Evolutionary conservation across 2,113 vertebrate genomes (phyloP), one percentile per base, ranked within the genome.

Genomic region (Trachemys scripta): DNA sequence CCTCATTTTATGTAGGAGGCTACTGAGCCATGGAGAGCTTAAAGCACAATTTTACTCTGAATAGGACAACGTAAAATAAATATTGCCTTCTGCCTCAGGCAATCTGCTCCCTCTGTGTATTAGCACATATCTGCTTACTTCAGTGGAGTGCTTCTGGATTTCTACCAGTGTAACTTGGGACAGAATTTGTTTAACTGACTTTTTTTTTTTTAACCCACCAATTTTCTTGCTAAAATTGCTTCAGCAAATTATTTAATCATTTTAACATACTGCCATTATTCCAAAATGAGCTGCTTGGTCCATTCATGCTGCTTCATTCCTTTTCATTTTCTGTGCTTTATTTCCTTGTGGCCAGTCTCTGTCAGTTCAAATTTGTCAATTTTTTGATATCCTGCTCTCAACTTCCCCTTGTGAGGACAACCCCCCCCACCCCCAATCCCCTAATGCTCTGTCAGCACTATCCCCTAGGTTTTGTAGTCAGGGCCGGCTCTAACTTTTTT

Each of bases 361-460:
- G 6, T 8, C 49, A 19, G 4, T 82, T 90, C 13, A 92, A 72
- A 86, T 57, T 31, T 2, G 0, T 6, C 49, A 22, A 13, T 0
- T n/a, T 80, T 78, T 90, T 9, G 1, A 20, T 42, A n/a, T 87
- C 4, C 14, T 92, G 65, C 7, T 29, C 80, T 45, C n/a, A 14
- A 2, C 27, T 93, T 53, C 56, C 35, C 65, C 1, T 51, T 22
- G 19, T n/a, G n/a, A 31, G 35, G 16, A 47, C 2, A 38, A 4
- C 19, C n/a, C 4, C 11, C 49, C 13, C 50, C 4, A 4, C 50
- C 4, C 49, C 13, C 50, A 5, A 50, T 14, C 13, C 50, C 8
- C 20, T 5, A 38, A 38, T 20, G 19, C 31, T 51, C 8, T 31
- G 2, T 45, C 42, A 57, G 1, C 1, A 0, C 13, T 35, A 22